Percentiles rank a stretch among this genome's conserved stretches.
phyloP scores from a whole-genome alignment of 1,140 invertebrate genomes.

The Pinna nobilis region DNA sequence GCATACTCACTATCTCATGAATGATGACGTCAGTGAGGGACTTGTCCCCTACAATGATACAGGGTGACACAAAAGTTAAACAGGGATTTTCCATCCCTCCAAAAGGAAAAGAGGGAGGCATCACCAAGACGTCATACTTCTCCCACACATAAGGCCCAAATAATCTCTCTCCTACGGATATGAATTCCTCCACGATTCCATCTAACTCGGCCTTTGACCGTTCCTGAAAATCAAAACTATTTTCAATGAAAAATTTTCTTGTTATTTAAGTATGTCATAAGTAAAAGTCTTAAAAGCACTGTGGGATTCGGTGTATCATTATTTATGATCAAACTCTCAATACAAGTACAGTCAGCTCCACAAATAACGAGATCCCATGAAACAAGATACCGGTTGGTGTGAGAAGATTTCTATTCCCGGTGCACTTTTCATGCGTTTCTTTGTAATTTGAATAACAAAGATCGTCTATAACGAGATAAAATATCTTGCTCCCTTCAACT shows the following conservation, averaged over 20 bases:
- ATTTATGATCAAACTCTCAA: too few species aligned
- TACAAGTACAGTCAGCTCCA: too few species aligned
- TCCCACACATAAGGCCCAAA: slow-evolving; percentile 75
- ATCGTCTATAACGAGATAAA: too few species aligned
- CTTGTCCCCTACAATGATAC: slow-evolving; percentile 88
- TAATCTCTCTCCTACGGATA: slow-evolving; percentile 87
- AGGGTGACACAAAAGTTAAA: slow-evolving; percentile 95
- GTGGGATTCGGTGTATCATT: slow-evolving; percentile 60
- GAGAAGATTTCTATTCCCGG: too few species aligned
- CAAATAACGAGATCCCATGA: too few species aligned
- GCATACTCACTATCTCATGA: slow-evolving; percentile 93
- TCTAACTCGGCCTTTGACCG: slow-evolving; percentile 60
- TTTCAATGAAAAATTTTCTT: too few species aligned
- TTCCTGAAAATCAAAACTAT: slow-evolving; percentile 79
- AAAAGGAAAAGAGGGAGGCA: slow-evolving; percentile 96
- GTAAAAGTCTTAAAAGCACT: not conserved
- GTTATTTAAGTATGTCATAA: not conserved
- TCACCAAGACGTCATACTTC: slow-evolving; percentile 88
- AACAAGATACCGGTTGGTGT: too few species aligned
- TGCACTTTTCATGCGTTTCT: too few species aligned
- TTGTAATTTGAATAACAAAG: too few species aligned
- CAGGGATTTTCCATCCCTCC: slow-evolving; percentile 99
- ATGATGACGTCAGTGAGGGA: slow-evolving; percentile 91
- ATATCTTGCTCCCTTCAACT: too few species aligned
- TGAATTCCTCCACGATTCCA: slow-evolving; percentile 84